phyloP scores from a whole-genome alignment of 2,888 invertebrate genomes.

The Watsonalla binaria region DNA sequence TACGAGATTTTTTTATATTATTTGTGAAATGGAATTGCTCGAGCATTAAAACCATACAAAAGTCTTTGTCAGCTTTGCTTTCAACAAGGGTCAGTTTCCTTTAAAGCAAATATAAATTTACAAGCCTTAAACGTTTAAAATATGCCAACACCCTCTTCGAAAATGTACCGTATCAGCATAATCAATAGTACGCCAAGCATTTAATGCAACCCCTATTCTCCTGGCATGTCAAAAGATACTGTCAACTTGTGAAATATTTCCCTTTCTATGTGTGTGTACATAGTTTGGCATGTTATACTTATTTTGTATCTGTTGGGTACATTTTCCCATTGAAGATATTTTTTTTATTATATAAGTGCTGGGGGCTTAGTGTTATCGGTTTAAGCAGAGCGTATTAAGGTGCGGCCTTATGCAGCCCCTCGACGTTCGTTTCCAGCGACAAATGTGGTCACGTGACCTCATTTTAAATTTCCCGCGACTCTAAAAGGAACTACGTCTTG shows the following conservation, averaged over 20 bases:
- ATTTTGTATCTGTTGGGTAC: too few species aligned
- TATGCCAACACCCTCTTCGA: neutral
- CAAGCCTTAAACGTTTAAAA: neutral
- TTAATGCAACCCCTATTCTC: slow-evolving; percentile 28
- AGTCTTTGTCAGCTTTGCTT: neutral
- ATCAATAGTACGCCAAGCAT: slow-evolving; percentile 27
- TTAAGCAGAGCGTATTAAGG: too few species aligned
- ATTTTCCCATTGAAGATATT: too few species aligned
- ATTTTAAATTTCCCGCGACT: too few species aligned
- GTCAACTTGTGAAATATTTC: slow-evolving; percentile 38
- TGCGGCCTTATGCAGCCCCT: too few species aligned
- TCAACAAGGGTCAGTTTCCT: neutral
- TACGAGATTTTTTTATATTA: too few species aligned
- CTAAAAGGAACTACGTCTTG: too few species aligned
- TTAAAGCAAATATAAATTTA: neutral
- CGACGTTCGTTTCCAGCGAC: too few species aligned
- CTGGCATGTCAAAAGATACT: slow-evolving; percentile 40
- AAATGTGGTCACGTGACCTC: too few species aligned
- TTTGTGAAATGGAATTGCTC: neutral
- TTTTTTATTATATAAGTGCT: too few species aligned
- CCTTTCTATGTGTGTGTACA: slow-evolving; percentile 19
- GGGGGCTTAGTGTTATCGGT: too few species aligned
- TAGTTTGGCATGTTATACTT: slow-evolving; percentile 11
- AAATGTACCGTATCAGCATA: slow-evolving; percentile 7
- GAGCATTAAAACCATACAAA: neutral